A percentile compares a stretch with the other conserved stretches of the same genome.
Conservation (phyloP, 2,888 invertebrate genomes). For the Coremacera marginata region DNA sequence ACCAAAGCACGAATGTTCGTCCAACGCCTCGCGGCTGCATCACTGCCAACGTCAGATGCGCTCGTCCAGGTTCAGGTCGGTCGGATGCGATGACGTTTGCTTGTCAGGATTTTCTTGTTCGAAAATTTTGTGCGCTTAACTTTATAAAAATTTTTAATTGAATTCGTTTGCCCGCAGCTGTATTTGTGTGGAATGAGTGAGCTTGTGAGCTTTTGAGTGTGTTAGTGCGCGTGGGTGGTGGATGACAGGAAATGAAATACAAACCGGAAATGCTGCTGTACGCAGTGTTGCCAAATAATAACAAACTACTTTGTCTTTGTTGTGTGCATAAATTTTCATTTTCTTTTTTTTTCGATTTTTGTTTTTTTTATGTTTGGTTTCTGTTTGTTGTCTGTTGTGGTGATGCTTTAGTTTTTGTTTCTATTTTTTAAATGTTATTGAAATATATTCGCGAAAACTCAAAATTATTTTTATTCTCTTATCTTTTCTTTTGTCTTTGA, state of each 20-base stretch:
- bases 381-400: not conserved
- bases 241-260: not conserved
- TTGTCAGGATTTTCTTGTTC: slow-evolving; percentile 34
- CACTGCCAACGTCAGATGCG: not conserved
- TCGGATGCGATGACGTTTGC: slow-evolving; percentile 16
- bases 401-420: not conserved
- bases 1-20: not conserved
- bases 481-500: too few species aligned
- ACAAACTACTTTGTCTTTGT: not conserved
- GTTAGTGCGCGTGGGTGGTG: not conserved
- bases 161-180: slow-evolving; percentile 43
- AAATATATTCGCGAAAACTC: too few species aligned
- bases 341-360: not conserved
- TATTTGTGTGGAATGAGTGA: not conserved
- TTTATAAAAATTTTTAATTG: slow-evolving; percentile 46
- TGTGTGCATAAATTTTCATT: not conserved
- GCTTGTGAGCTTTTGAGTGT: not conserved
- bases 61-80: not conserved
- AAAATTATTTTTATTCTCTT: too few species aligned
- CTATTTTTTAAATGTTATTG: too few species aligned
- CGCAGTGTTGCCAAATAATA: slow-evolving; percentile 13
- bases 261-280: slow-evolving; percentile 13
- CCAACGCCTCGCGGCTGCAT: not conserved
- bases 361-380: not conserved
- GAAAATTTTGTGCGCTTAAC: slow-evolving; percentile 36